Conservation (phyloP, 2,888 invertebrate genomes). For the Neoscelio sp. region DNA sequence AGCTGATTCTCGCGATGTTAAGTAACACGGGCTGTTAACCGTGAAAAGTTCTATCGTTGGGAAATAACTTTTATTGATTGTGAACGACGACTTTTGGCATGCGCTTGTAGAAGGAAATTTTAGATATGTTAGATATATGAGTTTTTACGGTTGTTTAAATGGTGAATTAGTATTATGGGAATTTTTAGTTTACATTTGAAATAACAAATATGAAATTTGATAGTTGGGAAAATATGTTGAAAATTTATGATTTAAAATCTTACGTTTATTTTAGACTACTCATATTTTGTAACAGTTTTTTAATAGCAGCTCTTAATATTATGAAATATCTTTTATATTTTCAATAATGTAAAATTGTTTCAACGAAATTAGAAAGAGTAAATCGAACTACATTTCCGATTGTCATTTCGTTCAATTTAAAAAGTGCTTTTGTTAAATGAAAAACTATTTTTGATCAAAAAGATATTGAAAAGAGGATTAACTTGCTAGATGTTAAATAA, state of each 20-base stretch:
- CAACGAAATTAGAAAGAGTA: neutral
- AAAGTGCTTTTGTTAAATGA: slow-evolving; percentile 22
- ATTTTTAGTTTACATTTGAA: slow-evolving; percentile 7
- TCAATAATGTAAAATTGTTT: no score
- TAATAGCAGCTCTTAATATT: no score
- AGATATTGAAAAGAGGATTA: slow-evolving; percentile 8
- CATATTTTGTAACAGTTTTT: no score
- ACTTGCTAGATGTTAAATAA: slow-evolving; percentile 30
- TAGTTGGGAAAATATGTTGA: no score
- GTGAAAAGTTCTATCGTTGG: slow-evolving; percentile 37
- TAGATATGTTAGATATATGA: slow-evolving; percentile 35
- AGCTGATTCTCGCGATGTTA: slow-evolving; percentile 15
- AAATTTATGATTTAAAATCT: no score
- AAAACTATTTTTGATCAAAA: slow-evolving; percentile 10
- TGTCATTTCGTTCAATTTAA: slow-evolving; percentile 7
- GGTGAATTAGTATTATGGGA: slow-evolving; percentile 5
- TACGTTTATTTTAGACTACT: no score
- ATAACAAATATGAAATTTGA: slow-evolving; percentile 5
- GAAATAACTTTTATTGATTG: slow-evolving; percentile 35
- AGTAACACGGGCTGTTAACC: slow-evolving; percentile 1
- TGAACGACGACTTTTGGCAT: neutral
- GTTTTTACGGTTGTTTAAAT: slow-evolving; percentile 37
- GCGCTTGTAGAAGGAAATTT: slow-evolving; percentile 21
- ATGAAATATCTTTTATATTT: no score
- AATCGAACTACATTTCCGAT: slow-evolving; percentile 3